A percentile compares a stretch with the other conserved stretches of the same genome.
Evolutionary conservation across 2,113 vertebrate genomes (phyloP).

Genomic region (Ibidorhyncha struthersii): DNA sequence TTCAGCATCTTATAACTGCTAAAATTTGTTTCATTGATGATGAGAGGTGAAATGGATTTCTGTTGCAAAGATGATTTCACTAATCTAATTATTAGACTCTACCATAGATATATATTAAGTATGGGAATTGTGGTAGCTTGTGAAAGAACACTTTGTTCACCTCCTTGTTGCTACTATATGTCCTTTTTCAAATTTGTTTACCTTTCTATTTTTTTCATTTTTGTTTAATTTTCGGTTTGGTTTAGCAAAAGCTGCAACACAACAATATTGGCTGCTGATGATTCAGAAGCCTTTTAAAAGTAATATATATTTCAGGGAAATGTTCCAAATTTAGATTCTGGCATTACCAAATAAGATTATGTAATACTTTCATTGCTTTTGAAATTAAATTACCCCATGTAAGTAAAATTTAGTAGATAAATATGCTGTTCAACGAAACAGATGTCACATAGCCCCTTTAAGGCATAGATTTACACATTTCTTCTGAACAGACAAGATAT

Average conservation of each 20-base stretch:
- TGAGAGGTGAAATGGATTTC: background rate
- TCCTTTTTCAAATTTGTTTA: background rate
- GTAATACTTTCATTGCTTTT: background rate
- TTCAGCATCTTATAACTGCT: background rate
- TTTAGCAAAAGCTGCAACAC: background rate
- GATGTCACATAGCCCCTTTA: background rate
- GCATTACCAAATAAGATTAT: background rate
- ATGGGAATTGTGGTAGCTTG: background rate
- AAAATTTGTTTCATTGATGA: background rate
- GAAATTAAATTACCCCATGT: background rate
- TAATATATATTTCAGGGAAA: background rate
- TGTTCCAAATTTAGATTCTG: background rate
- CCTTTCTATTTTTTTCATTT: background rate
- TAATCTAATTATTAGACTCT: background rate
- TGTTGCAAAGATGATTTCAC: background rate
- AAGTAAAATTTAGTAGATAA: background rate
- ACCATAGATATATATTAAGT: background rate
- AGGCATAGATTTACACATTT: background rate
- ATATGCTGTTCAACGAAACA: background rate
- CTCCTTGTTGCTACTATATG: background rate
- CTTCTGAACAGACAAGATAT: conserved; percentile 4
- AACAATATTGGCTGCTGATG: background rate
- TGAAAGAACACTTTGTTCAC: background rate
- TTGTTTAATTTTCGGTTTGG: background rate
- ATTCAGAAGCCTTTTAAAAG: background rate